Base-by-base conservation (phyloP, 2,888 invertebrate genomes). In the Trachelus iudaicus region DNA sequence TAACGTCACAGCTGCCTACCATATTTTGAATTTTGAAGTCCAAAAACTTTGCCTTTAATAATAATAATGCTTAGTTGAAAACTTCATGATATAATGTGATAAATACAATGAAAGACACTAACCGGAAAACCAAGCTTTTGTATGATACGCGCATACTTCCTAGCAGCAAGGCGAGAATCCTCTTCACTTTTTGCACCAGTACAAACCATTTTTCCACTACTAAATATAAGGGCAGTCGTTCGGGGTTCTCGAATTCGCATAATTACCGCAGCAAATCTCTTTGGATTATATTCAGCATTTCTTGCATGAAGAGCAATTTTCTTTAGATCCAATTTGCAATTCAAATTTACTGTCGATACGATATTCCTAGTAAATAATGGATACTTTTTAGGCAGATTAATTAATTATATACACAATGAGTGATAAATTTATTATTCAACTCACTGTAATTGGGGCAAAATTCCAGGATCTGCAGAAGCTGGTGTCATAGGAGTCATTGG, bases 251-350 rank as follows among this genome's bases (percentile, higher is more conserved):
- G 94, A 84, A 96, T 95, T 87, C 95, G 92, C 99, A 99, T 99
- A 78, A 99, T 99, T 4, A 99, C 99, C 69, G 99, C 99, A 76
- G 99, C 98, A 93, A 99, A 99, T 88, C 99, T 96, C 92, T 99
- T 99, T 12, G 99, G 99, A 92, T 99, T 99, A 90, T 99, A 99
- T 92, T 99, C 99, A 2, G 99, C 99, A 93, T 99, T 99, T 91
- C 99, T 95, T 0, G 99, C 99, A 91, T 98, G 98, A 3, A 99
- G 93, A 0, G 99, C 99, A 86, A 99, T 99, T 92, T 97, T 98
- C 90, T 99, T 99, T 81, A 99, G 93, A 90, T 99, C 99, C 84
- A 99, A 92, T 92, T 97, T 98, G 91, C 98, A 98, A 87, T 96
- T 97, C 76, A 99, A 93, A 92, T 98, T 99, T 0, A 99, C 99